Base-by-base conservation (phyloP, 2,888 invertebrate genomes). In the Scaptomyza tumidula region DNA sequence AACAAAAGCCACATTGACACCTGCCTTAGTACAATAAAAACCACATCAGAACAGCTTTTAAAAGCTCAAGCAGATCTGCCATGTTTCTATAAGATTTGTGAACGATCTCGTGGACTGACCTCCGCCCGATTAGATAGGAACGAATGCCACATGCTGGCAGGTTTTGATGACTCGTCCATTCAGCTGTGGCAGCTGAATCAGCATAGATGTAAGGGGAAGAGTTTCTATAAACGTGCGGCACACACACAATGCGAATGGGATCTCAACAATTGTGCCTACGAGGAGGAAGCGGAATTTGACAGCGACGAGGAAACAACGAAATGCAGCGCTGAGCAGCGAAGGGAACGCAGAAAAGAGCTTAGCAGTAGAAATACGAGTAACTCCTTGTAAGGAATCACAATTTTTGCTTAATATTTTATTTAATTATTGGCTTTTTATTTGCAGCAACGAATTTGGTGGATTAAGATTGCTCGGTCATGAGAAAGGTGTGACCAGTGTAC, bases 401-500 rank as follows among this genome's bases (percentile, higher is more conserved):
- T 11, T 10, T 10, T 10, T 41, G 41, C 16, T 1, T 9, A 2
- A 1, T 7, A 1, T 2, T n/a, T 44, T 9, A 6, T 10, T 13
- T 1, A 0, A 5, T n/a, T 67, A 27, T 53, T 7, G 13, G 6
- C 39, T 3, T 1, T 16, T n/a, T 0, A 11, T 39, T 39, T 50
- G 27, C 45, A 90, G 90, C 72, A 89, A 89, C 60, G 85, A 90
- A 33, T 90, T 66, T 57, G 94, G 95, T 16, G 95, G 95, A 6
- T 88, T 95, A 66, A 92, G 94, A 33, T 90, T 96, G 53, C 93
- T 95, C 67, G 97, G 96, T 0, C 97, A 97, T 89, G 94, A 94
- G 11, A 95, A 95, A 88, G 96, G 96, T 68, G 93, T 96, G 27
- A 93, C 93, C 66, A 95, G 93, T 78, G 91, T 94, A 43, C 90